These are phyloP conservation scores for Caerostris extrusa DNA, from an alignment of 1,140 invertebrate species.

Conservation along the genomic window DNA sequence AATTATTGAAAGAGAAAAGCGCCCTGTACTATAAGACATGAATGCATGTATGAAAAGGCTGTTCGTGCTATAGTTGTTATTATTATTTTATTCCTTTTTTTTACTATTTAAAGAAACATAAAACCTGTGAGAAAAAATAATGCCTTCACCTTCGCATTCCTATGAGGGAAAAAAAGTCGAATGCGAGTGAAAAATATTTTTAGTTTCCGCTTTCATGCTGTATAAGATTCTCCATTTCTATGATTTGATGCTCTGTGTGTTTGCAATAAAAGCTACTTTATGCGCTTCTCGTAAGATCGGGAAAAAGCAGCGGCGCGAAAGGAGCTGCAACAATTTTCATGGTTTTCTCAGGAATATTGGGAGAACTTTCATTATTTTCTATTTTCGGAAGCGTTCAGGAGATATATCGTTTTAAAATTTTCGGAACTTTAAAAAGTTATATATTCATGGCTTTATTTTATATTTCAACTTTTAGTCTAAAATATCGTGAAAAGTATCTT, in stretches of 20 bases:
- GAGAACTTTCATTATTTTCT: neutral
- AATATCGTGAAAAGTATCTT: neutral
- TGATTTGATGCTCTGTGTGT: slow-evolving; percentile 29
- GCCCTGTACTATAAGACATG: too few relatives aligned
- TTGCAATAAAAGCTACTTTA: slow-evolving; percentile 32
- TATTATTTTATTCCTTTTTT: neutral
- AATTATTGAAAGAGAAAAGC: slow-evolving; percentile 35
- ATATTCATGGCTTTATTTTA: neutral
- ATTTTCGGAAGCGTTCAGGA: neutral
- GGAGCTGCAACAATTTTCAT: neutral
- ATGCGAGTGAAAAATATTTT: neutral
- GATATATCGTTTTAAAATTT: neutral
- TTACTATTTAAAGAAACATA: neutral
- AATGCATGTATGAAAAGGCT: slow-evolving; percentile 30
- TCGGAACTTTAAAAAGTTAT: neutral
- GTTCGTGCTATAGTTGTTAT: slow-evolving; percentile 7
- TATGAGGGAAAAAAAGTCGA: neutral
- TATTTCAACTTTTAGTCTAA: neutral
- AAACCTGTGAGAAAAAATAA: neutral
- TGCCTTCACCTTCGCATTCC: neutral
- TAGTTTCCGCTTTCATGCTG: neutral
- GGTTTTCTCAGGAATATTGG: neutral
- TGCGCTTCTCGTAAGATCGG: neutral
- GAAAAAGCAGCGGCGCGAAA: neutral
- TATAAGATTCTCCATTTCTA: neutral